Base-by-base conservation (phyloP, 2,797 vertebrate species). In the Brotula barbata region DNA sequence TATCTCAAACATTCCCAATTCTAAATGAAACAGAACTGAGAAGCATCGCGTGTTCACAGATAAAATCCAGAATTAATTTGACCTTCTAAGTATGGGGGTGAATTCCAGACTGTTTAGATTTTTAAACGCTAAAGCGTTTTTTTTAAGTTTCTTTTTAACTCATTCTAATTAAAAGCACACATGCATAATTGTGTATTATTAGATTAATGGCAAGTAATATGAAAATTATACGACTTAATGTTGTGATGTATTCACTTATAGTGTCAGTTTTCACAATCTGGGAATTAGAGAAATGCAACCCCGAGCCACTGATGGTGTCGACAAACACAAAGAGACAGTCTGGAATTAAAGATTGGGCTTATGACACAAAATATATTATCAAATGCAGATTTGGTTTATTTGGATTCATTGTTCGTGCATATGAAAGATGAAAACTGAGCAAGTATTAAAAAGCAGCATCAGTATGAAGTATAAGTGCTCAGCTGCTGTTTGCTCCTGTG, bases 1-100 rank as follows among this genome's bases (percentile, higher is more conserved):
- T 83, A 85, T 85, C 82, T 64, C 7, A 77, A 80, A 77, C 67
- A 79, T 71, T 84, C 77, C 71, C n/a, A 36, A 46, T 54, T 66
- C 51, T 1, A 78, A 73, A 80, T 58, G 75, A 72, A 72, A 67
- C 64, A 37, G 41, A 72, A 64, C 37, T 20, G 49, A 59, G 69
- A 56, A 9, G 60, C 11, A 16, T 77, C 47, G 23, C 46, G 60
- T 3, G 58, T 46, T 22, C 6, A 36, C 34, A 61, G 59, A 80
- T 71, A 62, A 64, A 67, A 75, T 75, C 58, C 41, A 31, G 48
- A 77, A 75, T 73, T 64, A 56, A 74, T 73, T 69, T 49, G 60
- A 83, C 68, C 58, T 78, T 84, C 64, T 21, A 72, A 39, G 69
- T 78, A 79, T 49, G 2, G 14, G 13, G 21, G n/a, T 42, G 1